phyloP scores from a whole-genome alignment of 2,888 invertebrate species.

The Ophion slaviceki region DNA sequence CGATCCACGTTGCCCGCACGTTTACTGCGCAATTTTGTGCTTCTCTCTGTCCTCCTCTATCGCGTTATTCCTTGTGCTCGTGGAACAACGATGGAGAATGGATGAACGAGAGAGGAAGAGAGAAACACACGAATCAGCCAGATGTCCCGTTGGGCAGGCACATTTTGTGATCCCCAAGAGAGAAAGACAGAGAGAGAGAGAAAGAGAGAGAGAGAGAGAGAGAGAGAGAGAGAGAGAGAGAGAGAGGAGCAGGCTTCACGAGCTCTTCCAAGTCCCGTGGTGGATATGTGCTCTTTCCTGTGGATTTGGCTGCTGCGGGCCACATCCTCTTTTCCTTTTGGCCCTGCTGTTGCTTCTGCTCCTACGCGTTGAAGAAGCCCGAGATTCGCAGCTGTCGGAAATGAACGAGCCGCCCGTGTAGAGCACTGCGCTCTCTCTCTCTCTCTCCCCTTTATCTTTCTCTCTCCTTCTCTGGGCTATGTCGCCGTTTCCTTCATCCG shows the following conservation, averaged over 20 bases:
- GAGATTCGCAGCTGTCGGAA: conserved; percentile 71
- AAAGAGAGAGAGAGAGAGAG: conserved; percentile 22
- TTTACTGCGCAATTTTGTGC: conserved; percentile 20
- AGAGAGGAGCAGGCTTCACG: conserved; percentile 25
- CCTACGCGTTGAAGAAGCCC: conserved; percentile 42
- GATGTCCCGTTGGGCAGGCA: conserved; percentile 60
- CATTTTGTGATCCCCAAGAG: conserved; percentile 50
- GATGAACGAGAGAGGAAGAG: conserved; percentile 4
- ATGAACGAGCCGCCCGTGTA: conserved; percentile 56
- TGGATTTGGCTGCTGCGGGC: conserved; percentile 33
- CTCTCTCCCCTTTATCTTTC: conserved; percentile 12
- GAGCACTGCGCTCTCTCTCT: conserved; percentile 17
- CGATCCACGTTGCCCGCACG: conserved; percentile 21
- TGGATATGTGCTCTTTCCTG: conserved; percentile 33
- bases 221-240: conserved; percentile 1
- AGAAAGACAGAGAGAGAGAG: conserved; percentile 1
- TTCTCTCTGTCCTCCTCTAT: conserved; percentile 10
- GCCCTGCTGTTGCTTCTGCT: neutral
- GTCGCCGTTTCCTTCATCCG: conserved; percentile 29
- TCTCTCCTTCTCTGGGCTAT: neutral
- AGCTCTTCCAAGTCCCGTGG: conserved; percentile 19
- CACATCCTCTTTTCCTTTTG: conserved; percentile 24
- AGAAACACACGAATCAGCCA: conserved; percentile 56
- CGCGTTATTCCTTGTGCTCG: conserved; percentile 16
- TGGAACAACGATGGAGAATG: conserved; percentile 22